Percentiles rank a stretch among this genome's conserved stretches.
These are phyloP conservation scores for Eurosta solidaginis DNA, from an alignment of 1,140 invertebrate species.

Conservation along the genomic window DNA sequence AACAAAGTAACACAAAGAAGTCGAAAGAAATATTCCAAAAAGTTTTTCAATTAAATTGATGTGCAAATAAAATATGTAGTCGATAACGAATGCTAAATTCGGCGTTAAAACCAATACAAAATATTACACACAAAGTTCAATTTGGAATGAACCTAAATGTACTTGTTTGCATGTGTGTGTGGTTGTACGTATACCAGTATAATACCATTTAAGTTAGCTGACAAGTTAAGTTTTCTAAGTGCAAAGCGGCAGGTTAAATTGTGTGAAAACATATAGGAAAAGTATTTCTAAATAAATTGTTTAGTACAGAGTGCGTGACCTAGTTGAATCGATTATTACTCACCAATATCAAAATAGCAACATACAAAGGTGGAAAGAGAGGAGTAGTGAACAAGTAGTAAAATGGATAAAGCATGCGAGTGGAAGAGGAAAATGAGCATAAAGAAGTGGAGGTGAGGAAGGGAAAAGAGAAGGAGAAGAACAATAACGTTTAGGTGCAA, in stretches of 20 bases:
- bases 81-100: not conserved
- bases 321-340: not conserved
- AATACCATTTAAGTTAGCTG: not conserved
- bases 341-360: too few species aligned
- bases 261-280: not conserved
- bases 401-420: too few species aligned
- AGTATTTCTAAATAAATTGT: not conserved
- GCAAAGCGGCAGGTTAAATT: not conserved
- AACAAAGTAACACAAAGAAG: not conserved
- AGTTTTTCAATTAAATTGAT: slow-evolving; percentile 12
- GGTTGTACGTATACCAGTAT: not conserved
- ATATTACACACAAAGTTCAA: not conserved
- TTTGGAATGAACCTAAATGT: not conserved
- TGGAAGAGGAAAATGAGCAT: too few species aligned
- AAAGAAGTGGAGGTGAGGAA: too few species aligned
- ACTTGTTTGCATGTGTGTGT: not conserved
- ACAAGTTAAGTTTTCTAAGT: not conserved
- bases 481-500: too few species aligned
- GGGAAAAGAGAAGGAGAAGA: too few species aligned
- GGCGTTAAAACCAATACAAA: not conserved
- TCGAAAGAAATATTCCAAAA: not conserved
- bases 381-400: too few species aligned
- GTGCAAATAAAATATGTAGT: not conserved
- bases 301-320: not conserved
- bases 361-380: too few species aligned